Evolutionary conservation across 2,888 invertebrate genomes (phyloP), one percentile per base, ranked within the genome.

Genomic region (Drosophila gaucha): DNA sequence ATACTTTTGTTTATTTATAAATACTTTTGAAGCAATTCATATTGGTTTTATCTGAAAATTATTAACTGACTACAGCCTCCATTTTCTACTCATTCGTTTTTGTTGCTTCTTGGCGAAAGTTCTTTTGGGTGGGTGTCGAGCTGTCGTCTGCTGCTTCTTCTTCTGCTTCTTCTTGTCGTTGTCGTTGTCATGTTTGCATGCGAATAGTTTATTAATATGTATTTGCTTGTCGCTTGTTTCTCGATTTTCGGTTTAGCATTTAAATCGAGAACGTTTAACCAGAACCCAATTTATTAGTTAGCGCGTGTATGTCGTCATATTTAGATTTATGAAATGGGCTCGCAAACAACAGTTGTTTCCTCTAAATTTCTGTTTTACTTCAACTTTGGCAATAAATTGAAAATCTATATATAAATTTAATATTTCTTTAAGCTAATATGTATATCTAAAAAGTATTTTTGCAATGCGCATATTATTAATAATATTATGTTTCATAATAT

Each of bases 1-100:
- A 86, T 68, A 66, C 69, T 76, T 74, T 83, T 41, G 85, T 80
- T 80, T 86, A 76, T 67, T 84, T 80, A 28, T 63, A 82, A 50
- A 62, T 26, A 39, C 33, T 47, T 57, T 16, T 55, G 5, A 16
- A 22, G 35, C 66, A 39, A 54, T 44, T 59, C 59, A 67, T 50
- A 49, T 73, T 66, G 44, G 54, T 47, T 66, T 68, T 59, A 78
- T 82, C 75, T 31, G 44, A 36, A 43, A 51, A 72, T 58, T 56
- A 71, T 77, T 58, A 77, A 70, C 56, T 64, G 46, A 3, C 46
- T 9, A 26, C 39, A 63, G 69, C n/a, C 41, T 43, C 36, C 43
- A 33, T 24, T 43, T 28, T 52, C 20, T n/a, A n/a, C n/a, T 2
- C 39, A 22, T 39, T 22, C 12, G 20, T 35, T 35, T 31, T 33